Percentiles rank a stretch among this genome's conserved stretches.
phyloP scores from a whole-genome alignment of 1,140 invertebrate species.

The Drosophila micromelanica region DNA sequence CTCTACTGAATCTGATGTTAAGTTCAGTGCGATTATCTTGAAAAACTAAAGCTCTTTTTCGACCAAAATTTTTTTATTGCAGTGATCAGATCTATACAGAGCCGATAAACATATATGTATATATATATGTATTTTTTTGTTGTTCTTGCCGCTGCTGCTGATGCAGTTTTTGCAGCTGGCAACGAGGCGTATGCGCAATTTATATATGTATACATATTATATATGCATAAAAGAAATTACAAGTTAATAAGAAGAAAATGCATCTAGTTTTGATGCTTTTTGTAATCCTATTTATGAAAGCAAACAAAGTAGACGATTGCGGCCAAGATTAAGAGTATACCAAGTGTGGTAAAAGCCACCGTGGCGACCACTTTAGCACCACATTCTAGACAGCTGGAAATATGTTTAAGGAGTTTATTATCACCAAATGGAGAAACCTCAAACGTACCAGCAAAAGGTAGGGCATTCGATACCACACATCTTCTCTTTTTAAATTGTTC shows the following conservation, averaged over 20 bases:
- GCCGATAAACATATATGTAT: too few relatives aligned
- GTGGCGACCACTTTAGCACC: constrained; percentile 4
- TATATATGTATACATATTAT: too few relatives aligned
- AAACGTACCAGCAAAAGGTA: constrained; percentile 15
- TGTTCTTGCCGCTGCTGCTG: constrained; percentile 28
- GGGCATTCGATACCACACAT: neutral
- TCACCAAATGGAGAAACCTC: neutral
- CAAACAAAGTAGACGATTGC: constrained; percentile 41
- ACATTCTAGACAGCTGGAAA: constrained; percentile 26
- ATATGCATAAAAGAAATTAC: too few relatives aligned
- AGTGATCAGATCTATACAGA: too few relatives aligned
- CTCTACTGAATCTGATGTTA: neutral
- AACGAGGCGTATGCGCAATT: constrained; percentile 70
- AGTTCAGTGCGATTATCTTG: too few relatives aligned
- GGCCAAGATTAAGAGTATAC: constrained; percentile 6
- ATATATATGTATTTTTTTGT: too few relatives aligned
- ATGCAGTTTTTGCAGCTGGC: constrained; percentile 47
- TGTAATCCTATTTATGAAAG: constrained; percentile 10
- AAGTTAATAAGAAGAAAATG: too few relatives aligned
- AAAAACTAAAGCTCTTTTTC: too few relatives aligned
- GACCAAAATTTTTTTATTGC: too few relatives aligned
- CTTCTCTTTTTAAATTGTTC: neutral
- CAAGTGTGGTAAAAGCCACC: neutral
- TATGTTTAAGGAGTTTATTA: neutral
- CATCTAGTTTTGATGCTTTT: too few relatives aligned